Percentiles rank a stretch among this genome's conserved stretches.
phyloP scores from a whole-genome alignment of 2,113 vertebrate species.

The Xiphophorus hellerii region DNA sequence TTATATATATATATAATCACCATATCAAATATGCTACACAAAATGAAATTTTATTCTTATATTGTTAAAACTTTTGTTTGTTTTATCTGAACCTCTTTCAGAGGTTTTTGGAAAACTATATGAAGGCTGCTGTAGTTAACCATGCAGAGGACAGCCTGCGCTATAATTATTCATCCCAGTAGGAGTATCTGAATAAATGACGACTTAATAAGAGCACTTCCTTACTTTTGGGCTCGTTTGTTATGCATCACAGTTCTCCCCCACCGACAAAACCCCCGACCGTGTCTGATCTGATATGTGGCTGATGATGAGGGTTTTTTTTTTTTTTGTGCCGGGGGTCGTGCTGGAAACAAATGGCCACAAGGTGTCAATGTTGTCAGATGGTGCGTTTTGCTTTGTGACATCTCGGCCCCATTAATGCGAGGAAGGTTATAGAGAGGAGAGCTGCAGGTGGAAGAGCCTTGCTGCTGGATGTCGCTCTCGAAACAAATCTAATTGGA shows the following conservation, averaged over 20 bases:
- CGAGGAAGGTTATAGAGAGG: neutral
- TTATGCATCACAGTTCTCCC: constrained; percentile 6
- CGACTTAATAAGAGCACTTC: constrained; percentile 23
- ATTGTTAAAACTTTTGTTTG: neutral
- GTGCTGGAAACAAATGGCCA: constrained; percentile 50
- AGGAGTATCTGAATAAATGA: constrained; percentile 48
- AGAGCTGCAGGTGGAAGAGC: constrained; percentile 32
- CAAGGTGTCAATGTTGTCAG: constrained; percentile 70
- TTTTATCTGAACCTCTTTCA: neutral
- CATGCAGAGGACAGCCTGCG: constrained; percentile 23
- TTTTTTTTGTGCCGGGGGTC: constrained; percentile 7
- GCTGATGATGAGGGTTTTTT: constrained; percentile 24
- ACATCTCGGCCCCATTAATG: constrained; percentile 36
- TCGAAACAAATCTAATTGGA: constrained; percentile 57
- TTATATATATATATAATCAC: too few species aligned
- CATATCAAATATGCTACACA: too few species aligned
- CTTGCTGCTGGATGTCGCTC: constrained; percentile 44
- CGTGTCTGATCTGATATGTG: constrained; percentile 22
- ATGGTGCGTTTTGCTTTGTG: neutral
- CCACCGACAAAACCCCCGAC: neutral
- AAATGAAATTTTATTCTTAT: too few species aligned
- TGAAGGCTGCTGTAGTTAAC: neutral
- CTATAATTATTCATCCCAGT: constrained; percentile 40
- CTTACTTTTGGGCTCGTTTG: constrained; percentile 23
- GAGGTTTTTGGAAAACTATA: neutral